phyloP scores from a whole-genome alignment of 2,797 vertebrate genomes.

The Parotocinclus haroldoi region DNA sequence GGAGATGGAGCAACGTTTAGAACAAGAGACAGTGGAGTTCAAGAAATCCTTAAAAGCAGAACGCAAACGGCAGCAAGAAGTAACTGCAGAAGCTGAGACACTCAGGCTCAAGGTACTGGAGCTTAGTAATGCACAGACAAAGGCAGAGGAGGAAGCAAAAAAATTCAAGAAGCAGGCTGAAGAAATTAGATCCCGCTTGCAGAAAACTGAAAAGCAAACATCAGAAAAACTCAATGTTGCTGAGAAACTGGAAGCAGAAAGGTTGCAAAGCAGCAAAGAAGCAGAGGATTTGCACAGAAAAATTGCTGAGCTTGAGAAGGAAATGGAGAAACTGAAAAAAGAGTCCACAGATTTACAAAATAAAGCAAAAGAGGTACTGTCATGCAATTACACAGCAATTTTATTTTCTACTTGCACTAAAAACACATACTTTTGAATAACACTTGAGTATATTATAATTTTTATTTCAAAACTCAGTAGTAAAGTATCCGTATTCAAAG shows the following conservation, averaged over 20 bases:
- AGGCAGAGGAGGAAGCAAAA: conserved; percentile 84
- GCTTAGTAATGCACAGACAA: conserved; percentile 83
- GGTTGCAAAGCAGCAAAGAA: conserved; percentile 84
- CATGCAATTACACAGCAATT: conserved; percentile 12
- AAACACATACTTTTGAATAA: conserved; percentile 37
- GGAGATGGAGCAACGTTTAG: conserved; percentile 84
- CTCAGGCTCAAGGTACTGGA: conserved; percentile 82
- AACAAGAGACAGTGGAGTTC: conserved; percentile 84
- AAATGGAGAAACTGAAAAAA: conserved; percentile 83
- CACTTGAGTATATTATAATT: conserved; percentile 2
- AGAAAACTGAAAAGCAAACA: conserved; percentile 75
- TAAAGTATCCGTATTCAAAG: too few species aligned
- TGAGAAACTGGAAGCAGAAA: conserved; percentile 84
- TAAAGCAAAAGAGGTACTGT: conserved; percentile 89
- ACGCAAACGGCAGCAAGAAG: conserved; percentile 81
- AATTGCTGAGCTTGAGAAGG: conserved; percentile 81
- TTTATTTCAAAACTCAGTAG: too few species aligned
- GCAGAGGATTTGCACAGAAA: conserved; percentile 79
- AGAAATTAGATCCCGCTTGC: conserved; percentile 78
- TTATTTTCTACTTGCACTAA: conserved; percentile 26
- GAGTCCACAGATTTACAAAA: conserved; percentile 84
- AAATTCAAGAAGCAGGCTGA: conserved; percentile 88
- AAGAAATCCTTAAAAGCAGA: conserved; percentile 87
- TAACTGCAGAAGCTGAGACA: conserved; percentile 80
- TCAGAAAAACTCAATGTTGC: conserved; percentile 77